Evolutionary conservation across 2,888 invertebrate genomes (phyloP).

Genomic region (Oxytorus armatus): DNA sequence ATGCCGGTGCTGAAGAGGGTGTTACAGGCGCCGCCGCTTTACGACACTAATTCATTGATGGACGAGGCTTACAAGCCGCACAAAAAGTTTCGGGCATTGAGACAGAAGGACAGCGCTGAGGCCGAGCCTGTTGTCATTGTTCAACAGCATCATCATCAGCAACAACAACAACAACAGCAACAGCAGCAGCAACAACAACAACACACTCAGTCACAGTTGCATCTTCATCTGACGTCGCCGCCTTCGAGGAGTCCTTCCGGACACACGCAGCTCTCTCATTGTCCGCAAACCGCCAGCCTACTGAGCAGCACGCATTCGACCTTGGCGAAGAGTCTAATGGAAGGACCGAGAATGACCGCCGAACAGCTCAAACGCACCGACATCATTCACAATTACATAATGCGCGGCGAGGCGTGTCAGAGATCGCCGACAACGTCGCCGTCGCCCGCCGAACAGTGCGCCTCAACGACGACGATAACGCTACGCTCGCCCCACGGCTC

Average conservation of each 20-base stretch:
- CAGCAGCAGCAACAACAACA: conserved; percentile 79
- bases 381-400: conserved; percentile 96
- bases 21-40: conserved; percentile 95
- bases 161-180: conserved; percentile 81
- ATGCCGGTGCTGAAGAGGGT: conserved; percentile 98
- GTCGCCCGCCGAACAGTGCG: conserved; percentile 86
- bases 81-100: conserved; percentile 96
- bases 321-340: conserved; percentile 95
- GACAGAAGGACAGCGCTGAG: conserved; percentile 92
- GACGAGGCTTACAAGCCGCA: conserved; percentile 98
- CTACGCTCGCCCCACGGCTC: conserved; percentile 81
- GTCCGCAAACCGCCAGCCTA: conserved; percentile 86
- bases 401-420: conserved; percentile 89
- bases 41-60: conserved; percentile 96
- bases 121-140: conserved; percentile 88
- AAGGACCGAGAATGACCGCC: conserved; percentile 96
- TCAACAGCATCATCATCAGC: conserved; percentile 85
- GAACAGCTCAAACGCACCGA: conserved; percentile 96
- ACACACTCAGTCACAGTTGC: conserved; percentile 85
- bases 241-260: conserved; percentile 86
- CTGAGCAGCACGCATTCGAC: conserved; percentile 95
- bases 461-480: conserved; percentile 84
- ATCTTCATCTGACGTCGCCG: conserved; percentile 84
- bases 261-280: conserved; percentile 83
- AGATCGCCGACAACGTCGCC: conserved; percentile 81